Percentiles rank a stretch among this genome's conserved stretches.
Conservation (phyloP, 2,888 invertebrate genomes). For the Margaritifera margaritifera region DNA sequence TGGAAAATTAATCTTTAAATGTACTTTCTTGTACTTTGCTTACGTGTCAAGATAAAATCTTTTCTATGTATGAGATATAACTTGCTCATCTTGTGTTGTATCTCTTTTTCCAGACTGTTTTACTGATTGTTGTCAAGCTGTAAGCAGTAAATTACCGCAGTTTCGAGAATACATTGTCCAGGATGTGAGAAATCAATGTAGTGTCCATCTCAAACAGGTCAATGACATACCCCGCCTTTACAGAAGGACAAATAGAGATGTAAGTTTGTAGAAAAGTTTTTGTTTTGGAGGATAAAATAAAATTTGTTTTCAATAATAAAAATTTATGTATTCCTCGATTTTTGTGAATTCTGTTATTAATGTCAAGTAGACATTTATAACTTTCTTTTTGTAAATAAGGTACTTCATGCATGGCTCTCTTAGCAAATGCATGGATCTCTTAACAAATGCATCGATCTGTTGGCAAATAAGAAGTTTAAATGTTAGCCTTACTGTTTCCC, state of each 20-base stretch:
- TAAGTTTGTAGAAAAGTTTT: conserved; percentile 26
- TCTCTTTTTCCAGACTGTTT: conserved; percentile 36
- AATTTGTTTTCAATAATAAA: background rate
- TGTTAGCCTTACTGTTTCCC: too few species aligned
- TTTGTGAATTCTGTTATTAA: too few species aligned
- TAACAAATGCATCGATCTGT: too few species aligned
- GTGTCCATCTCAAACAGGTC: conserved; percentile 76
- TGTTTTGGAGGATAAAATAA: background rate
- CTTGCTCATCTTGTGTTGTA: too few species aligned
- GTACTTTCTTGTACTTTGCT: background rate
- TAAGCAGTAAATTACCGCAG: conserved; percentile 50
- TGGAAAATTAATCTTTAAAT: too few species aligned
- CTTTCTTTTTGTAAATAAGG: too few species aligned
- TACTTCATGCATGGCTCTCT: too few species aligned
- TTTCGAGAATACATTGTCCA: conserved; percentile 61
- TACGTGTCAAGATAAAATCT: background rate
- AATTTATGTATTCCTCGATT: too few species aligned
- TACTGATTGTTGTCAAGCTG: conserved; percentile 42
- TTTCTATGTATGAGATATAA: background rate
- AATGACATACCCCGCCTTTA: conserved; percentile 94
- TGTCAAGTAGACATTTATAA: too few species aligned
- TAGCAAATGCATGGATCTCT: too few species aligned
- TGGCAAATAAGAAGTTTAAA: too few species aligned
- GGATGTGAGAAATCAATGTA: conserved; percentile 66
- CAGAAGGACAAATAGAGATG: conserved; percentile 90